A percentile compares a stretch with the other conserved stretches of the same genome.
Conservation (phyloP, 2,888 invertebrate genomes). For the Cyaniris semiargus region DNA sequence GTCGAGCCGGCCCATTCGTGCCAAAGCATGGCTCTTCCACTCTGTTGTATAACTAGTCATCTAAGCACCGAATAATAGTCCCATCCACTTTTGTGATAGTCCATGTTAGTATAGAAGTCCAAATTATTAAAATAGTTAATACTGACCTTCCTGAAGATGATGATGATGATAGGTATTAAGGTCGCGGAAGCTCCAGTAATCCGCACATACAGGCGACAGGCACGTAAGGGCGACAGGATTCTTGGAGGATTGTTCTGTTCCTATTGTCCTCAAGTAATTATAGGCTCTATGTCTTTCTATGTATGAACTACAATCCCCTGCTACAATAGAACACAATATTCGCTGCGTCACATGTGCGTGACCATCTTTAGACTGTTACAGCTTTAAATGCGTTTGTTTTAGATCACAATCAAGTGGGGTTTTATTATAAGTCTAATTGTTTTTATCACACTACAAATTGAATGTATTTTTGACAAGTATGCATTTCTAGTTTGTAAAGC, state of each 20-base stretch:
- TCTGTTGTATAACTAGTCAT: background rate
- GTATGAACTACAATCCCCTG: conserved; percentile 30
- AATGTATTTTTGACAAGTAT: too few relatives aligned
- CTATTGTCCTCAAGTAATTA: conserved; percentile 37
- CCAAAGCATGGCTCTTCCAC: too few relatives aligned
- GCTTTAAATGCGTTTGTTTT: conserved; percentile 33
- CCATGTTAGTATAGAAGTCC: background rate
- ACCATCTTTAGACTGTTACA: conserved; percentile 33
- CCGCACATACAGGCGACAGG: conserved; percentile 44
- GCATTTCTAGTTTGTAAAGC: too few relatives aligned
- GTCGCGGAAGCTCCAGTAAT: conserved; percentile 46
- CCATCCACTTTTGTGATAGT: too few relatives aligned
- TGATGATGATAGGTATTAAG: conserved; percentile 41
- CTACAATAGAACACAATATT: conserved; percentile 29
- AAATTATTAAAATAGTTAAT: background rate
- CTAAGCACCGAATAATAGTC: background rate
- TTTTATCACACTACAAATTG: background rate
- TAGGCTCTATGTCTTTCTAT: conserved; percentile 36
- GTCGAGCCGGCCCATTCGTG: too few relatives aligned
- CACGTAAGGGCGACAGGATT: conserved; percentile 47
- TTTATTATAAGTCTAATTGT: conserved; percentile 18
- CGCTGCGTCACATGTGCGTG: conserved; percentile 33
- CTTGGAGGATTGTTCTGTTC: conserved; percentile 44
- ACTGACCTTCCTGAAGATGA: background rate
- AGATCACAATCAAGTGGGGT: conserved; percentile 24